Conservation (phyloP, 2,797 vertebrate species). For the Sebastes matsubarae region DNA sequence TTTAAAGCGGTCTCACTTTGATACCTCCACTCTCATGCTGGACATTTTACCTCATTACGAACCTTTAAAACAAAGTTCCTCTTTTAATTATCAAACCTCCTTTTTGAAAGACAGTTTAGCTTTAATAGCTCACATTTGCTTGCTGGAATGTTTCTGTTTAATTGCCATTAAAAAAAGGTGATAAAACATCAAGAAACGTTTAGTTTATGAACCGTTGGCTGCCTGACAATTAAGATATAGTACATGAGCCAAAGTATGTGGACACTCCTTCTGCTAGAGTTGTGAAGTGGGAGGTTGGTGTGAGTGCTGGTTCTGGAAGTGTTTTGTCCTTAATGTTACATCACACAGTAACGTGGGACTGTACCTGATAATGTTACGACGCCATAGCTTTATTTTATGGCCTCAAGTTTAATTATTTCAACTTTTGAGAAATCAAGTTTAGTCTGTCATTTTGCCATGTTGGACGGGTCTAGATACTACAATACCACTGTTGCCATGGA, state of each 20-base stretch:
- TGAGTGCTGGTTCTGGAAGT: not conserved
- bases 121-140: not conserved
- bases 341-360: not conserved
- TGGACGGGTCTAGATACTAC: not conserved
- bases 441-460: not conserved
- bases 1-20: constrained; percentile 15
- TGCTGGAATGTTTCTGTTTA: not conserved
- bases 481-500: not conserved
- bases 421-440: not conserved
- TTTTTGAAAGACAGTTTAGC: not conserved
- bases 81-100: not conserved
- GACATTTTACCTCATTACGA: not conserved
- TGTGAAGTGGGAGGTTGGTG: not conserved
- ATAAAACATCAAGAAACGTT: not conserved
- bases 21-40: not conserved
- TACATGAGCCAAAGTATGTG: not conserved
- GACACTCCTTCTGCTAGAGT: not conserved
- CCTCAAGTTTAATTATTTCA: not conserved
- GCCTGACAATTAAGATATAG: not conserved
- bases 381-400: not conserved
- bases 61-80: not conserved
- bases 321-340: not conserved
- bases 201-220: not conserved
- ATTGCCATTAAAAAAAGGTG: not conserved
- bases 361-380: no score